phyloP scores from a whole-genome alignment of 2,888 invertebrate genomes.

The Crossocerus cetratus region DNA sequence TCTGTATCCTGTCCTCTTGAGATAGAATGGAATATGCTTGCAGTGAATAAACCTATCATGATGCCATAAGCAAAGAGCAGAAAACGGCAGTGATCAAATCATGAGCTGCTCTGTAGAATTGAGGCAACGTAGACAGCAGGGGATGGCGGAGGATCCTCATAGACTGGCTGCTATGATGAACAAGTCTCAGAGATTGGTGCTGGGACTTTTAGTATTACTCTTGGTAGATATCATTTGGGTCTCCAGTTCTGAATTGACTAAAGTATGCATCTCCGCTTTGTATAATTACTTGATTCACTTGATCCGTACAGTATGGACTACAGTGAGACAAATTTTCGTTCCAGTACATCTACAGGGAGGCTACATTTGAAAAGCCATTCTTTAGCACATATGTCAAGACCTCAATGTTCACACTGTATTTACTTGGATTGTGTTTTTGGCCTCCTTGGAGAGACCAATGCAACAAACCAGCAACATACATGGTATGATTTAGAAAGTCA shows the following conservation, averaged over 20 bases:
- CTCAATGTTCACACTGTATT: conserved; percentile 94
- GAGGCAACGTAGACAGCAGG: conserved; percentile 71
- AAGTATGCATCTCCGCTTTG: conserved; percentile 81
- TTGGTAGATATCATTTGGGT: conserved; percentile 98
- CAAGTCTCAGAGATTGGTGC: conserved; percentile 85
- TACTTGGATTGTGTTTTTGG: conserved; percentile 92
- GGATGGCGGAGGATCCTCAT: conserved; percentile 76
- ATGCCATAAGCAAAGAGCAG: conserved; percentile 49
- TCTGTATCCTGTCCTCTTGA: not conserved
- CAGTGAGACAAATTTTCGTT: conserved; percentile 32
- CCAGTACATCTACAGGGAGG: conserved; percentile 91
- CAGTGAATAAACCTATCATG: conserved; percentile 34
- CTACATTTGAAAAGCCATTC: conserved; percentile 94
- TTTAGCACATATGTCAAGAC: conserved; percentile 97
- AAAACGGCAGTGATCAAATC: conserved; percentile 9
- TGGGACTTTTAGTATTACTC: conserved; percentile 91
- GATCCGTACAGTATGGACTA: not conserved
- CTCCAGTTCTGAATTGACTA: conserved; percentile 94
- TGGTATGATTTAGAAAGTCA: conserved; percentile 78
- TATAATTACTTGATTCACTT: not conserved
- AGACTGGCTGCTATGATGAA: conserved; percentile 78
- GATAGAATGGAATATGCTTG: conserved; percentile 18
- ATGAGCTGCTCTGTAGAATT: conserved; percentile 75
- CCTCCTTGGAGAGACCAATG: conserved; percentile 94
- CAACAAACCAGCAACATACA: conserved; percentile 84